Base-by-base conservation (phyloP, 2,797 vertebrate species). In the Orestias chungarensis region DNA sequence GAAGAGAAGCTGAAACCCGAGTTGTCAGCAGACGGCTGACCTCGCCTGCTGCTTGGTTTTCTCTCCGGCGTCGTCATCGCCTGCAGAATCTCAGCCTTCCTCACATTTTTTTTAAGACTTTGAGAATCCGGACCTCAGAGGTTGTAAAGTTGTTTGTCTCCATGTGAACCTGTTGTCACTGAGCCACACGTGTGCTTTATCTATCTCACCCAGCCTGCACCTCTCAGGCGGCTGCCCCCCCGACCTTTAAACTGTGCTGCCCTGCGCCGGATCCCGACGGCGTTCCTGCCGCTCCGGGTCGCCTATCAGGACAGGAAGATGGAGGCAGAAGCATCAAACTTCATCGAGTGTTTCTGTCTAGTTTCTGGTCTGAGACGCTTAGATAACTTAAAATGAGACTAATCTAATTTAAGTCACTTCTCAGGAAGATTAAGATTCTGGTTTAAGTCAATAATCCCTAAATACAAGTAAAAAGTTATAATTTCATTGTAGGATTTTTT, bases 151-250 rank as follows among this genome's bases (percentile, higher is more conserved):
- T 74, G 75, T 31, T 11, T 69, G 66, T 80, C 81, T 79, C 82
- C 64, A 80, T 79, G 66, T 43, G 75, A 73, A 75, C 61, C 54
- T 68, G 82, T 77, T 64, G 80, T 82, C 80, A 31, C 68, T 67
- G 64, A 84, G 76, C 83, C 88, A 90, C 88, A 66, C 64, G 71
- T 87, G 89, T 90, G 88, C 89, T 91, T 92, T 90, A 89, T 86
- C 67, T 90, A 89, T 86, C 67, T 88, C 85, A 80, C 75, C 73
- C 29, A 66, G 72, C 79, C 81, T 84, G 71, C 80, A 90, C 77
- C 83, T 84, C 83, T 83, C 71, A 91, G 82, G 86, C 82, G 83
- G 86, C 84, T 82, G 74, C 78, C 82, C 38, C 38, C 38, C 9
- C 67, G 80, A 17, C 40, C 62, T 20, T 27, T n/a, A n/a, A n/a